A percentile compares a stretch with the other conserved stretches of the same genome.
phyloP scores from a whole-genome alignment of 2,113 vertebrate genomes.

The Diglossa brunneiventris region DNA sequence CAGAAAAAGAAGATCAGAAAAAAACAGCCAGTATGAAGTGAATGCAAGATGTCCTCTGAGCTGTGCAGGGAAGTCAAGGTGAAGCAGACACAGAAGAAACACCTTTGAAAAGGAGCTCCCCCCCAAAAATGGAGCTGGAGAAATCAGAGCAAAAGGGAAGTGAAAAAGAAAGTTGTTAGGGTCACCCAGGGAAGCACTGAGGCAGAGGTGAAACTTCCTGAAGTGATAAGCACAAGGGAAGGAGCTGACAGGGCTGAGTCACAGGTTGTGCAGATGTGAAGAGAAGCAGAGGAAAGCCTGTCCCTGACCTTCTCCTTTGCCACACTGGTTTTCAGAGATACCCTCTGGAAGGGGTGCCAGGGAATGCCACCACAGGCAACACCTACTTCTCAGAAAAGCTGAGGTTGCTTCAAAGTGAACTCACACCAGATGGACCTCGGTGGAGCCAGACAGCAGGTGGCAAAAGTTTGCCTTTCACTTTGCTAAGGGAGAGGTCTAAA shows the following conservation, averaged over 20 bases:
- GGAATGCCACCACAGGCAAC: neutral
- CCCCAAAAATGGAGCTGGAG: neutral
- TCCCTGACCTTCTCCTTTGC: neutral
- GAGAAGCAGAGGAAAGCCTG: neutral
- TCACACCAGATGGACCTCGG: rapidly evolving
- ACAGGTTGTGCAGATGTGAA: neutral
- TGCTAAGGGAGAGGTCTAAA: neutral
- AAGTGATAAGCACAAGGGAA: neutral
- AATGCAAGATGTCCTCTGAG: neutral
- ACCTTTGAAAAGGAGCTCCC: neutral
- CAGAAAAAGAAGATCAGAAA: neutral
- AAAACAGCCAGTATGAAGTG: neutral
- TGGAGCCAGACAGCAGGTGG: neutral
- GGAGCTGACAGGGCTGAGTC: neutral
- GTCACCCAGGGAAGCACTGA: neutral
- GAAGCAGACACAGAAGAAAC: neutral
- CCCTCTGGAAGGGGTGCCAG: neutral
- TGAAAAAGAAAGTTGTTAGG: neutral
- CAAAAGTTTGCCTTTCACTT: neutral
- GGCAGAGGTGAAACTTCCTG: neutral
- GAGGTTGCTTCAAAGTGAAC: neutral
- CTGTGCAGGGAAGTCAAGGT: neutral
- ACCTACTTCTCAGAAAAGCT: rapidly evolving
- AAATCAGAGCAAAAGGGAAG: neutral
- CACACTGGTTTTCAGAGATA: neutral